Base-by-base conservation (phyloP, 30 jellyfish, hydroid and myxozoan genomes). In the Haliclystus octoradiatus region DNA sequence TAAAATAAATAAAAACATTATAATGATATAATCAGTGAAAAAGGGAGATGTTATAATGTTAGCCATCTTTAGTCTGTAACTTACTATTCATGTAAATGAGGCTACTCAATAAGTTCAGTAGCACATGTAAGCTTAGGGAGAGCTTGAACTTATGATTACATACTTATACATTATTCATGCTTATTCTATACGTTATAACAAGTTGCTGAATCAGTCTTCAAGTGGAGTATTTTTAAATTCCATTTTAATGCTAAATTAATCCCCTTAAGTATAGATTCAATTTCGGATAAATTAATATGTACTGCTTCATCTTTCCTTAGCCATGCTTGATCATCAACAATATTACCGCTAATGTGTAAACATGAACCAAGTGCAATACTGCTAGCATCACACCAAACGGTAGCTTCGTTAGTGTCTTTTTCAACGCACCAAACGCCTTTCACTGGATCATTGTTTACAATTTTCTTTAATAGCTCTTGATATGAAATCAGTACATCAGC, bases 351-450 rank as follows among this genome's bases (percentile, higher is more conserved):
- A 14, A 70, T 49, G 27, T 70, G 70, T 31, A 70, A 34, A 3
- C 27, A 23, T 28, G 51, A 69, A 26, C 80, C 80, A 19, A 52
- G 24, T 19, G 73, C 80, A 1, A 70, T n/a, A 15, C 47, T 32
- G 80, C 80, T 70, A 53, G 73, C 80, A 70, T 70, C 80, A 70
- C 57, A 23, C 72, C 80, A 70, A 7, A 70, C 35, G n/a, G n/a
- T n/a, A 12, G n/a, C 70, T 2, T 68, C 78, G 28, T 23, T 2
- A 23, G 26, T 47, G 51, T 70, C 19, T 30, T 12, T 46, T 31
- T 25, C 35, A 34, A 66, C 76, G 23, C 47, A 65, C 76, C 76
- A 66, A 65, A 66, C 65, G 12, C 80, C 80, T 26, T 25, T 52
- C 52, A 70, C 80, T 34, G 80, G 80, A 53, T 70, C 73, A 33